These are phyloP conservation scores for Dinomys branickii DNA, from an alignment of 2,113 vertebrate species.

Conservation along the genomic window DNA sequence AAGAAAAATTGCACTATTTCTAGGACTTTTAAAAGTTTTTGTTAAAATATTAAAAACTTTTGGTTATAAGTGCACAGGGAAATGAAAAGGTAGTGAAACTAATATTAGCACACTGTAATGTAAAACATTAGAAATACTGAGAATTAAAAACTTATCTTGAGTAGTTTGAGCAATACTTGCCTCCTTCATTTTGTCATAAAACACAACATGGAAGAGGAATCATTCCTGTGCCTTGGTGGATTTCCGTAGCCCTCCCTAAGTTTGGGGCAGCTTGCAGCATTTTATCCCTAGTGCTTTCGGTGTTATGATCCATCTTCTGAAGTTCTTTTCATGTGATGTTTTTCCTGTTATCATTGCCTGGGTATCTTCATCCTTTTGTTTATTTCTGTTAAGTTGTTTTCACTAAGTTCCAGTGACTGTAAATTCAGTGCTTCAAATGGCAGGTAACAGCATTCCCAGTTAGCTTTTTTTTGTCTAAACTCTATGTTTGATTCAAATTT, in stretches of 20 bases:
- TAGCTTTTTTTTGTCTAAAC: neutral
- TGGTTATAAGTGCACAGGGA: neutral
- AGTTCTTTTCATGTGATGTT: neutral
- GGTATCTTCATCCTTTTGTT: neutral
- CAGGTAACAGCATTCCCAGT: neutral
- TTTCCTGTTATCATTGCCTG: neutral
- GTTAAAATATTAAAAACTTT: neutral
- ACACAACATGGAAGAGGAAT: neutral
- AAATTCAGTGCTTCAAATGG: neutral
- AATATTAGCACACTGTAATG: neutral
- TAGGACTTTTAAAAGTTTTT: neutral
- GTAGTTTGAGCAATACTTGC: neutral
- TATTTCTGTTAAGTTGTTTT: neutral
- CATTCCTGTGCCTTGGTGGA: neutral
- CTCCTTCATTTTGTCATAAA: neutral
- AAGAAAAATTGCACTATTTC: neutral
- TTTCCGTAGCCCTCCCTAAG: neutral
- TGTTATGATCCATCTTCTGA: neutral
- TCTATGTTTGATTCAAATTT: neutral
- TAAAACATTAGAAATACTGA: neutral
- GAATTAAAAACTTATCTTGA: neutral
- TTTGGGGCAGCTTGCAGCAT: neutral
- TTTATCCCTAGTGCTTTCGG: neutral
- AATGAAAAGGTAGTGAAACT: neutral
- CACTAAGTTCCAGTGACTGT: neutral